phyloP scores from a whole-genome alignment of 2,888 invertebrate genomes.

The Dryomyza anilis region DNA sequence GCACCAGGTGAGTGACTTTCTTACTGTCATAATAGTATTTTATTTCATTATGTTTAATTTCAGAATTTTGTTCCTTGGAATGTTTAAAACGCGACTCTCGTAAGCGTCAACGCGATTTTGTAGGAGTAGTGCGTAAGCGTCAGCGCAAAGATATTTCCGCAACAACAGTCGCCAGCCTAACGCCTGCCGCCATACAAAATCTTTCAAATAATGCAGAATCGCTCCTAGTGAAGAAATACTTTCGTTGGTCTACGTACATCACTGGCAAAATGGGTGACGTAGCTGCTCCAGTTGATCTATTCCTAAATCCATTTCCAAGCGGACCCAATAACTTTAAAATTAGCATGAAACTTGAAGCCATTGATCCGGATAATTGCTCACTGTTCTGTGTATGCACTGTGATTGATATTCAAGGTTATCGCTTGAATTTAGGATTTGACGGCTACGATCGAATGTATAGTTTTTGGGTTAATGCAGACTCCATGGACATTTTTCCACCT shows the following conservation, averaged over 20 bases:
- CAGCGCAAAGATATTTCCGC: slow-evolving; percentile 18
- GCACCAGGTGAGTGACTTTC: slow-evolving; percentile 73
- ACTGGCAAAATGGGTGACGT: slow-evolving; percentile 70
- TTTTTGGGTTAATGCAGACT: slow-evolving; percentile 93
- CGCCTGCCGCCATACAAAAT: neutral
- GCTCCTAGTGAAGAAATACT: slow-evolving; percentile 53
- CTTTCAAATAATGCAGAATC: neutral
- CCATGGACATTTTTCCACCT: slow-evolving; percentile 87
- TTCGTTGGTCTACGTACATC: slow-evolving; percentile 87
- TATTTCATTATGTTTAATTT: neutral
- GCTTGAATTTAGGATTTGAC: slow-evolving; percentile 88
- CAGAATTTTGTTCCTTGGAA: slow-evolving; percentile 51
- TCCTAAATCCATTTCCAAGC: slow-evolving; percentile 76
- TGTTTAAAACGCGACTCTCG: slow-evolving; percentile 48
- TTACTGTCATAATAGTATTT: neutral
- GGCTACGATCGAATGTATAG: slow-evolving; percentile 87
- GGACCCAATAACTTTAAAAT: slow-evolving; percentile 77
- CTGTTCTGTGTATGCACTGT: slow-evolving; percentile 88
- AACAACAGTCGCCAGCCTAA: neutral
- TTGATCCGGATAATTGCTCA: slow-evolving; percentile 90
- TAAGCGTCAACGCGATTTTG: slow-evolving; percentile 37
- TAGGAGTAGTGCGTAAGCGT: slow-evolving; percentile 16
- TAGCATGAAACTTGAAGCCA: slow-evolving; percentile 91
- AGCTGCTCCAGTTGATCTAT: slow-evolving; percentile 78
- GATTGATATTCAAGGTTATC: slow-evolving; percentile 79